Evolutionary conservation across 23 tunicate species (phyloP), one percentile per base, ranked within the genome.

Genomic region (Trididemnum nubilum): DNA sequence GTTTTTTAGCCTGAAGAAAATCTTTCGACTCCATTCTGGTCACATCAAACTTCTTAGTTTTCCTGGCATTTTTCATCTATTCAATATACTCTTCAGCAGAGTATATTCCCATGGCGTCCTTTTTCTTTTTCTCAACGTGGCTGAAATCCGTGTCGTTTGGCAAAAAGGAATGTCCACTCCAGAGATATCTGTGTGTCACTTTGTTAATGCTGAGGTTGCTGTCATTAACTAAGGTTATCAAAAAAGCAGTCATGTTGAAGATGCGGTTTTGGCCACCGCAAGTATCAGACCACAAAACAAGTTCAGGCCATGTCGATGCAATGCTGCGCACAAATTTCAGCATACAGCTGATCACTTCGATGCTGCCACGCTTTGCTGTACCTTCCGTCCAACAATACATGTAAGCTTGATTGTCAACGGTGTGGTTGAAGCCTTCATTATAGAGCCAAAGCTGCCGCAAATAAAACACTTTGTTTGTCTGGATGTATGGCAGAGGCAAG

Each of bases 341-440:
- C 40, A 69, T 32, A 24, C 74, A 69, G 32, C 40, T 33, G 22
- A 15, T 24, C 21, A 69, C 74, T 33, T 69, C 74, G 5, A 32
- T 4, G 38, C 74, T 69, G 38, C 74, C 74, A 29, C 38, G 36
- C 40, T 69, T 69, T 12, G 74, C 74, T 29, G 38, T 33, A 5
- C 38, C 74, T 69, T 69, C 74, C 4, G 74, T 69, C 74, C 74
- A 69, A 69, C 38, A 34, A 34, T 69, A 69, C 74, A 29, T 69
- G 38, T 69, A 9, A 9, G 26, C 74, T 69, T 69, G 74, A 33
- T 69, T 69, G 22, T 33, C 5, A 9, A 32, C 7, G 25, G 74
- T 69, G 25, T 69, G 36, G 74, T 69, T 33, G 38, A 69, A 32
- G 2, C 38, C 36, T 22, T 32, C 19, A 9, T 69, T 69, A 37